A percentile compares a stretch with the other conserved stretches of the same genome.
Evolutionary conservation across 2,797 vertebrate genomes (phyloP).

Genomic region (Rhabdomys pumilio): DNA sequence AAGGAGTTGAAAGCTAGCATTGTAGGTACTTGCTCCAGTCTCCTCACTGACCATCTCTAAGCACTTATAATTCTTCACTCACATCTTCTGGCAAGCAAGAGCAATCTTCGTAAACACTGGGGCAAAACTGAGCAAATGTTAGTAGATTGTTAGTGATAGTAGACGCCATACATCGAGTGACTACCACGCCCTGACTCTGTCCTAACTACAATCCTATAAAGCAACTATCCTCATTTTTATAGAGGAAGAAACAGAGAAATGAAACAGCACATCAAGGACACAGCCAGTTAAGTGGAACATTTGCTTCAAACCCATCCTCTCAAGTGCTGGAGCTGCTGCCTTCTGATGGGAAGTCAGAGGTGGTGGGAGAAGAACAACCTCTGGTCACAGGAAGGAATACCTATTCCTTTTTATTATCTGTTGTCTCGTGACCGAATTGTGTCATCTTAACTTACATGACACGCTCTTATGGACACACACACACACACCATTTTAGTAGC

Average conservation of each 20-base stretch:
- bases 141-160: conserved; percentile 1
- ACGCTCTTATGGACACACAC: background rate
- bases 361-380: background rate
- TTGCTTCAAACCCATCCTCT: background rate
- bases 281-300: background rate
- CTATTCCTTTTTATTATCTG: background rate
- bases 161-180: conserved; percentile 6
- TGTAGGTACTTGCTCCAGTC: background rate
- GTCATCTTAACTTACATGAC: background rate
- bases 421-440: background rate
- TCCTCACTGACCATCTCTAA: background rate
- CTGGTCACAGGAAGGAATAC: background rate
- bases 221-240: background rate
- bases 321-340: background rate
- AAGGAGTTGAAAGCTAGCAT: conserved; percentile 21
- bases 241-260: conserved; percentile 32
- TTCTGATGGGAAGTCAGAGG: background rate
- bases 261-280: background rate
- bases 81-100: background rate
- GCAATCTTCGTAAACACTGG: conserved; percentile 5
- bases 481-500: background rate
- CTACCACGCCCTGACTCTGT: conserved; percentile 12
- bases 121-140: conserved; percentile 4
- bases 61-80: background rate
- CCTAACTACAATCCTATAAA: conserved; percentile 30